Evolutionary conservation across 2,888 invertebrate genomes (phyloP), one percentile per base, ranked within the genome.

Genomic region (Plemyria rubiginata): DNA sequence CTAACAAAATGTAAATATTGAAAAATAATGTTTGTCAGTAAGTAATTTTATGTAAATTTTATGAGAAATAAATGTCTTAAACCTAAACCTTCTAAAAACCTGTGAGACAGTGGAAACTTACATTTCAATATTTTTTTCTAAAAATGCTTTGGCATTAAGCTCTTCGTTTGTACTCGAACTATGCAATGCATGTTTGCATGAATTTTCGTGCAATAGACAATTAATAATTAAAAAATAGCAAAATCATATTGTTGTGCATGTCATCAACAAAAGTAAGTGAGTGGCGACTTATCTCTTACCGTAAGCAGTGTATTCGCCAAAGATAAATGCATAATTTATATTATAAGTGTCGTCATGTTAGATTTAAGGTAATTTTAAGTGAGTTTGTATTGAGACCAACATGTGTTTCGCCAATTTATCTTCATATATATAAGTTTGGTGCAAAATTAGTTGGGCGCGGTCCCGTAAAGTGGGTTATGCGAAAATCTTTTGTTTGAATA

Each of bases 291-390:
- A 77, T 74, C 73, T 81, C 81, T 79, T 78, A 88, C 88, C 85
- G 77, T 86, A 81, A 87, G 85, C 87, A 91, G 88, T 92, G 87
- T 90, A 90, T 84, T 90, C 90, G 91, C 92, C 92, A 92, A 92
- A 92, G 92, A 92, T 92, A 88, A 62, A 85, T 84, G 90, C 90
- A 90, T 92, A 92, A 91, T 91, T 87, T 86, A 83, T 81, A 67
- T 70, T 73, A 12, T 86, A 86, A 85, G 82, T 60, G 38, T 50
- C 69, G 68, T 67, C 70, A 67, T 82, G 77, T 65, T 84, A 84
- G 80, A 60, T 56, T 55, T 82, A 83, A 79, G 32, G 78, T 75
- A 71, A 68, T 70, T 67, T 74, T 76, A 75, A 68, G 67, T 66
- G 68, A 68, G 61, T 77, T 79, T 78, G 76, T 76, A 75, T 68